These are phyloP conservation scores for Drosophila atripex DNA, from an alignment of 2,888 invertebrate species.

Conservation along the genomic window DNA sequence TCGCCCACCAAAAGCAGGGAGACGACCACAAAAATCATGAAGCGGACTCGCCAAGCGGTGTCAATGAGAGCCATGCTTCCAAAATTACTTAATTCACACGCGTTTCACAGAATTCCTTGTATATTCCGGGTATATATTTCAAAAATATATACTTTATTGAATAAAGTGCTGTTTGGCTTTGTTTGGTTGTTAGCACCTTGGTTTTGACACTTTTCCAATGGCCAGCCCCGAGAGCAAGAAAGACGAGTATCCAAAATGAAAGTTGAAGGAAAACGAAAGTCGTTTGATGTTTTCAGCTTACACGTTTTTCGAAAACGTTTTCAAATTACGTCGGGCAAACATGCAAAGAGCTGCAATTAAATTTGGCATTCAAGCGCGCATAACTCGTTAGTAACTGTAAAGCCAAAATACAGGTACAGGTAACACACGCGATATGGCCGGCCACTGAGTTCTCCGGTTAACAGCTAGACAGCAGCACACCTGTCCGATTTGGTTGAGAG, in stretches of 20 bases:
- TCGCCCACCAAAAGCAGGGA: slow-evolving; percentile 83
- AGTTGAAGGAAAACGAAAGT: slow-evolving; percentile 70
- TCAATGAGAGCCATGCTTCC: slow-evolving; percentile 76
- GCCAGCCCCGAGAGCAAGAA: slow-evolving; percentile 18
- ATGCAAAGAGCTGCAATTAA: slow-evolving; percentile 62
- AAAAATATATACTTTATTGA: not conserved
- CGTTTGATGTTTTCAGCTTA: slow-evolving; percentile 26
- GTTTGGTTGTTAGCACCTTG: slow-evolving; percentile 28
- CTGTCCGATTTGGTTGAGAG: slow-evolving; percentile 51
- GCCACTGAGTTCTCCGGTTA: not conserved
- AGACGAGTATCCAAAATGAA: slow-evolving; percentile 59
- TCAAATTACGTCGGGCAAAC: slow-evolving; percentile 43
- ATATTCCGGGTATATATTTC: not conserved
- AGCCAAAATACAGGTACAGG: slow-evolving; percentile 37
- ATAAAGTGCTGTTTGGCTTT: not conserved
- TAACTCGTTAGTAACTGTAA: slow-evolving; percentile 67
- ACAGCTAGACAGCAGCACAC: slow-evolving; percentile 5
- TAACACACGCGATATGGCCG: slow-evolving; percentile 18
- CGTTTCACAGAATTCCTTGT: slow-evolving; percentile 27
- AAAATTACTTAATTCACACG: slow-evolving; percentile 18
- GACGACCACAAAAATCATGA: slow-evolving; percentile 82
- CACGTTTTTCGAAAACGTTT: slow-evolving; percentile 43
- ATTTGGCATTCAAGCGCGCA: slow-evolving; percentile 80
- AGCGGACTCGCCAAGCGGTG: slow-evolving; percentile 83
- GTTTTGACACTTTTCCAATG: slow-evolving; percentile 57